These are phyloP conservation scores for Phylloscopus collybita DNA, from an alignment of 2,797 vertebrate species.

Conservation along the genomic window DNA sequence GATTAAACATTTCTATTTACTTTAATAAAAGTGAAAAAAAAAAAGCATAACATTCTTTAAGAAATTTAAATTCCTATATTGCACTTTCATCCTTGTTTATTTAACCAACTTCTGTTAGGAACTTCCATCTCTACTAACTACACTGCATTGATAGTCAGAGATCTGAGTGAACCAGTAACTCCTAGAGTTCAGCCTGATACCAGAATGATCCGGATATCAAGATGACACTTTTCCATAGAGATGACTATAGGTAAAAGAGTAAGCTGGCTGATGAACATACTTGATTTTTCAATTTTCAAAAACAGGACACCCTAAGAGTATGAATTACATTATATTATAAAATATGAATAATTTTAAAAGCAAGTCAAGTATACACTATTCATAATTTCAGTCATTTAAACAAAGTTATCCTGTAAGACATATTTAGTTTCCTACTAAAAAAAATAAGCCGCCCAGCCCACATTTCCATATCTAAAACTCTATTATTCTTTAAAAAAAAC, in stretches of 20 bases:
- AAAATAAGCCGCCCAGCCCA: background rate
- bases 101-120: background rate
- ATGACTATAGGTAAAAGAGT: background rate
- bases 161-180: background rate
- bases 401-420: slow-evolving; percentile 51
- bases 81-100: background rate
- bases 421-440: slow-evolving; percentile 1
- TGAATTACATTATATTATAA: background rate
- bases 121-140: background rate
- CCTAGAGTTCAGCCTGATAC: background rate
- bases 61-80: background rate
- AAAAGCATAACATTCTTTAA: background rate
- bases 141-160: background rate
- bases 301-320: background rate
- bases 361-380: background rate
- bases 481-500: background rate
- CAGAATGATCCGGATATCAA: background rate
- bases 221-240: background rate
- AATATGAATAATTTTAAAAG: background rate
- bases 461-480: slow-evolving; percentile 42
- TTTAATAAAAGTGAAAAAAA: background rate
- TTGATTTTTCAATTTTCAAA: background rate
- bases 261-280: background rate
- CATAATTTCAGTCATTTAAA: background rate
- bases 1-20: background rate